These are phyloP conservation scores for Brachystomella parvula DNA, from an alignment of 1,140 invertebrate species.

Conservation along the genomic window DNA sequence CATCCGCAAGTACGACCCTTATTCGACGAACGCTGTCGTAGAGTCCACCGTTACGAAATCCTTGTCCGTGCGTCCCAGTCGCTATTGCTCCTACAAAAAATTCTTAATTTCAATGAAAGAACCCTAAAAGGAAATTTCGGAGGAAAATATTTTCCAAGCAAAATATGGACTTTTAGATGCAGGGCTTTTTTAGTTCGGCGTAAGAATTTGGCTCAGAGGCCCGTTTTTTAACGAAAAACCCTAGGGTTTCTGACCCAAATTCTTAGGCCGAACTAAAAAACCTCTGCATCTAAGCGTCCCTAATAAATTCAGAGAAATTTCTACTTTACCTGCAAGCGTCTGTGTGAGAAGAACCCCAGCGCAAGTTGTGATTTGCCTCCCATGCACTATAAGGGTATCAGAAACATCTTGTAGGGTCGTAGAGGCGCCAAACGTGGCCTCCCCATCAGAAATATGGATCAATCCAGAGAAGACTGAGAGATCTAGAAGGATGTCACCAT, in stretches of 20 bases:
- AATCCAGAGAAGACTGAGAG: background rate
- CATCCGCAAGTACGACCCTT: background rate
- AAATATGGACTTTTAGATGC: no score
- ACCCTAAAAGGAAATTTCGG: no score
- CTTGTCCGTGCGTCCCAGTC: slow-evolving; percentile 1
- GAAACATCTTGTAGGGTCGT: slow-evolving; percentile 1
- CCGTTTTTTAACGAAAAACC: no score
- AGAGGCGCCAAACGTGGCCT: background rate
- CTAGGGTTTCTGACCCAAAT: no score
- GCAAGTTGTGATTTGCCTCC: background rate
- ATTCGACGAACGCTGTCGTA: background rate
- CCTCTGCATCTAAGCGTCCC: no score
- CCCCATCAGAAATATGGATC: background rate
- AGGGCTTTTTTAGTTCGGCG: no score
- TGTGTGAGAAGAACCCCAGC: background rate
- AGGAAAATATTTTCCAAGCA: no score
- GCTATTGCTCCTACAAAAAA: background rate
- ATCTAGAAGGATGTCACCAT: background rate
- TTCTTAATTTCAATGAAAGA: no score
- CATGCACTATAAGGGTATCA: background rate
- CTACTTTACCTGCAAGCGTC: background rate
- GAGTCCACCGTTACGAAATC: slow-evolving; percentile 1
- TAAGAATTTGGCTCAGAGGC: no score
- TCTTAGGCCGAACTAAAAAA: no score
- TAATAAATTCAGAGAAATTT: no score